phyloP scores from a whole-genome alignment of 1,140 invertebrate genomes.

The Pollicipes pollicipes region DNA sequence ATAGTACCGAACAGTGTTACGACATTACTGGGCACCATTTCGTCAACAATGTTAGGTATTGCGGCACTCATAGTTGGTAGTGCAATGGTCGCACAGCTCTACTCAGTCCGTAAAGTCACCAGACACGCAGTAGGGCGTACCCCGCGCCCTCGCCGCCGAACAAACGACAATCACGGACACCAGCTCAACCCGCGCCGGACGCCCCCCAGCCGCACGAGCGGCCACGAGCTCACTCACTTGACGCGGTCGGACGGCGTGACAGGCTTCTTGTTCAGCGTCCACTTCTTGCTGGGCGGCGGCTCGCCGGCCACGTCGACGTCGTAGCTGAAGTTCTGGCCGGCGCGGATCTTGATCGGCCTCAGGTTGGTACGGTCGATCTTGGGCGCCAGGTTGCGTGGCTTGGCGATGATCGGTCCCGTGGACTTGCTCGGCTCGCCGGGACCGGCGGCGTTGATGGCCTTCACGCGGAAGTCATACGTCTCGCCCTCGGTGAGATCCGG shows the following conservation, averaged over 20 bases:
- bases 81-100: too few species aligned
- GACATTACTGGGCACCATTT: too few species aligned
- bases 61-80: too few species aligned
- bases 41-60: too few species aligned
- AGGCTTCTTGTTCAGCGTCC: constrained; percentile 56
- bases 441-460: constrained; percentile 82
- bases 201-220: too few species aligned
- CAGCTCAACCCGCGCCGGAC: too few species aligned
- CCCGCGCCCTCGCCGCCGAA: too few species aligned
- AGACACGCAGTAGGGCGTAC: too few species aligned
- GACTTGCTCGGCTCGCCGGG: constrained; percentile 74
- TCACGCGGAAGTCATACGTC: constrained; percentile 74
- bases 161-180: too few species aligned
- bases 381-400: constrained; percentile 65
- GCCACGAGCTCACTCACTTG: constrained; percentile 41
- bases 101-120: too few species aligned
- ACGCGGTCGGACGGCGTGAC: constrained; percentile 46
- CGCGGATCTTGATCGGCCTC: constrained; percentile 63
- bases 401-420: constrained; percentile 71
- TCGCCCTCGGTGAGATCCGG: constrained; percentile 78
- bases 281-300: constrained; percentile 74
- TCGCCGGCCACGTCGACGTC: constrained; percentile 71
- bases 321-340: constrained; percentile 65
- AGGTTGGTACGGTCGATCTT: constrained; percentile 75
- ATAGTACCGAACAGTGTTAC: too few species aligned